A percentile compares a stretch with the other conserved stretches of the same genome.
Evolutionary conservation across 2,888 invertebrate species (phyloP).

Genomic region (Diarsia brunnea): DNA sequence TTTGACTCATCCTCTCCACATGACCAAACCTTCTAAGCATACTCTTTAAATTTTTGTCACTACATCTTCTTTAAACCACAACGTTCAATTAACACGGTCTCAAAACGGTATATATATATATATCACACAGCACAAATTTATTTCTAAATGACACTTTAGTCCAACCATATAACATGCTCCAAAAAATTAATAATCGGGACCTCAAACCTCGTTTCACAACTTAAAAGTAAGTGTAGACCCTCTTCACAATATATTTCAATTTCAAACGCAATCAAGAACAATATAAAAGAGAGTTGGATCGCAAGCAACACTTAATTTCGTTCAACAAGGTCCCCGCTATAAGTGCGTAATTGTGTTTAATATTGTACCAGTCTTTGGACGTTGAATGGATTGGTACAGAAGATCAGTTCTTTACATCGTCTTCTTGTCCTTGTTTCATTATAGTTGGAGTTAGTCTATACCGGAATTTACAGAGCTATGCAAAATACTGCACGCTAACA

Average conservation of each 20-base stretch:
- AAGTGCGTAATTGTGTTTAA: constrained; percentile 58
- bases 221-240: constrained; percentile 38
- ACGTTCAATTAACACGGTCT: neutral
- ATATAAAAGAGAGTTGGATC: constrained; percentile 48
- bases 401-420: neutral
- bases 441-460: neutral
- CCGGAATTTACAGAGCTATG: too few species aligned
- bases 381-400: neutral
- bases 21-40: too few species aligned
- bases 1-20: too few species aligned
- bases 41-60: too few species aligned
- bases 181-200: constrained; percentile 14
- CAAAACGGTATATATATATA: too few species aligned
- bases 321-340: constrained; percentile 46
- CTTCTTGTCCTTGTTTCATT: neutral
- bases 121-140: neutral
- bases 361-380: constrained; percentile 27
- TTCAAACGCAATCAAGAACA: constrained; percentile 52
- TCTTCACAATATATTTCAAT: constrained; percentile 50
- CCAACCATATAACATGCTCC: neutral
- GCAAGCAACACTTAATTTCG: constrained; percentile 59
- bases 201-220: constrained; percentile 2
- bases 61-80: too few species aligned
- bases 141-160: constrained; percentile 14
- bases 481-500: too few species aligned